A percentile compares a stretch with the other conserved stretches of the same genome.
Conservation (phyloP, 35 echinoderm and acorn worm species). For the Diadema setosum region DNA sequence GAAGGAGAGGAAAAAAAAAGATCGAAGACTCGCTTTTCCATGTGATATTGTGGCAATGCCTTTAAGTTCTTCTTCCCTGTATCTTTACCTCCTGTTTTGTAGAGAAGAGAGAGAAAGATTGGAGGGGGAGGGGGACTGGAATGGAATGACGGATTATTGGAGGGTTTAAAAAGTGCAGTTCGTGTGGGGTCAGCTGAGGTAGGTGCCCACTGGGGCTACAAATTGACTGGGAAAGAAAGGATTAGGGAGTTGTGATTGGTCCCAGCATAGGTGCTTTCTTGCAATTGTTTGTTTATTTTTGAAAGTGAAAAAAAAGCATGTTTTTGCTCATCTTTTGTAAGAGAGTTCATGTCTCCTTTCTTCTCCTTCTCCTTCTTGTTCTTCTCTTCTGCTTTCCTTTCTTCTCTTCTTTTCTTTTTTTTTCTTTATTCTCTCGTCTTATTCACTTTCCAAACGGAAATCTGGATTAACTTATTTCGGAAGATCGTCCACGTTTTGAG, state of each 20-base stretch:
- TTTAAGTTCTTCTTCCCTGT: no score
- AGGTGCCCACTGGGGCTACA: not conserved
- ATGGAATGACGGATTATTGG: slow-evolving; percentile 5
- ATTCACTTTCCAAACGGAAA: not conserved
- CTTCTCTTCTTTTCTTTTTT: not conserved
- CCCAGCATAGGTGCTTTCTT: not conserved
- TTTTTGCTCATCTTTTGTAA: not conserved
- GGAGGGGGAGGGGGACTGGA: not conserved
- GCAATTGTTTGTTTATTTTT: slow-evolving; percentile 9
- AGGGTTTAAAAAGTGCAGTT: not conserved
- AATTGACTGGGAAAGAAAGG: not conserved
- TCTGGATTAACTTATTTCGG: not conserved
- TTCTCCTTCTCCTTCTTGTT: not conserved
- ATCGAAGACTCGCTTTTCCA: not conserved
- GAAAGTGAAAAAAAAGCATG: not conserved
- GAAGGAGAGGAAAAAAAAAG: no score
- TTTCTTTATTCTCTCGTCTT: not conserved
- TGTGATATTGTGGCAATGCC: not conserved
- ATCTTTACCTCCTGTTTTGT: no score
- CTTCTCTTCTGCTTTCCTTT: not conserved
- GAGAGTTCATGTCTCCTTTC: not conserved
- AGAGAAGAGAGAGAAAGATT: no score
- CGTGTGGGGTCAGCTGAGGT: not conserved
- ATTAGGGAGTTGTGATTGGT: slow-evolving; percentile 2
- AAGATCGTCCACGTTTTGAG: no score